Base-by-base conservation (phyloP, 2,888 invertebrate genomes). In the Dolomedes plantarius region DNA sequence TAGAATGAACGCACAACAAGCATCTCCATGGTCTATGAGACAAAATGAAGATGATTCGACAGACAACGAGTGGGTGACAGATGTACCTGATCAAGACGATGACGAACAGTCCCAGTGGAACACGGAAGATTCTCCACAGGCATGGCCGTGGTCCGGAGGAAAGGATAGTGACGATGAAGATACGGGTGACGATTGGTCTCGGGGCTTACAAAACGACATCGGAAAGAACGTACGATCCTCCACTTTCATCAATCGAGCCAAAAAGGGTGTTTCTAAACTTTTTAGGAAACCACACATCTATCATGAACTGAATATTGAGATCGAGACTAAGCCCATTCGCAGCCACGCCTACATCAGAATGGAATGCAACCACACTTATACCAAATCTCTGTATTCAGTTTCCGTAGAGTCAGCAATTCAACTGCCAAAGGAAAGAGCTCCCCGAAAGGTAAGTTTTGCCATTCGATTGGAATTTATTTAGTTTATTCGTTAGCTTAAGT, bases 281-380 rank as follows among this genome's bases (percentile, higher is more conserved):
- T 19, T 27, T 16, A 19, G 0, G 0, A 1, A 69, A 1, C 9
- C 27, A n/a, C 69, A 79, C 56, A 31, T 79, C 13, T 5, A 19
- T 5, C 74, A 86, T 29, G 0, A 16, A 3, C 5, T 86, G 0
- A 28, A 32, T 6, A 2, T 86, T 0, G 28, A 50, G 29, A 23
- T 76, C 0, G 32, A 31, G 7, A 16, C 27, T 7, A 39, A 5
- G 13, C 13, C 28, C 6, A 1, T n/a, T 3, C 11, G 9, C 19
- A 36, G 6, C 1, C 6, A 13, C 1, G 56, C 75, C 16, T 1
- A 36, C 9, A 5, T 86, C 16, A 36, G 27, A 1, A 16, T 72
- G 13, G 71, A 13, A 11, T 39, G 80, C 67, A 41, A 29, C n/a
- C 80, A 71, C 31, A 86, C 86, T 16, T 65, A 71, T 13, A 36